phyloP scores from a whole-genome alignment of 2,113 vertebrate genomes.

The Silurus meridionalis region DNA sequence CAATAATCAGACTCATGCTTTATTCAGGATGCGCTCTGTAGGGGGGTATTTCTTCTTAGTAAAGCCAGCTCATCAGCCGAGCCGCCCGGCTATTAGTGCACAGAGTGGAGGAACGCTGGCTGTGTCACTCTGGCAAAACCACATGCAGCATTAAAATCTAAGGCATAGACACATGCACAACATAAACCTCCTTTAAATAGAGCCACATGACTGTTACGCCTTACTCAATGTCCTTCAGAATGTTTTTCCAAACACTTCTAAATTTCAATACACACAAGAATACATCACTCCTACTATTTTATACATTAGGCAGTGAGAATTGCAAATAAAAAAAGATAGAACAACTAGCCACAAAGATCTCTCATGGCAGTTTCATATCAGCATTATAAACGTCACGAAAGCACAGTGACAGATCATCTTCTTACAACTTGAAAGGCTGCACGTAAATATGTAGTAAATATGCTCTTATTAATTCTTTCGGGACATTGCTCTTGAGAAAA shows the following conservation, averaged over 20 bases:
- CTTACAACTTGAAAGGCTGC: too few species aligned
- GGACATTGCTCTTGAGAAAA: too few species aligned
- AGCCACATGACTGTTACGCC: background rate
- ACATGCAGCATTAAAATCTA: slow-evolving; percentile 7
- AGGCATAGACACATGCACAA: background rate
- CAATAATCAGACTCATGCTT: slow-evolving; percentile 49
- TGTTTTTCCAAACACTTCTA: background rate
- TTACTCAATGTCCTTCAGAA: background rate
- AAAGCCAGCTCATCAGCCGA: slow-evolving; percentile 26
- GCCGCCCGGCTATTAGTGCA: slow-evolving; percentile 32
- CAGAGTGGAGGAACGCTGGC: slow-evolving; percentile 25
- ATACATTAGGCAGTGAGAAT: background rate
- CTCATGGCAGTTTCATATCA: background rate
- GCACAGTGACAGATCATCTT: background rate
- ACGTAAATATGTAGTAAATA: too few species aligned
- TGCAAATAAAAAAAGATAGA: background rate
- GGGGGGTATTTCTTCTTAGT: slow-evolving; percentile 35
- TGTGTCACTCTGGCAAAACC: slow-evolving; percentile 30
- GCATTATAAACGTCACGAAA: background rate
- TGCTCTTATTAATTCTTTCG: too few species aligned
- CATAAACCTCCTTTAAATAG: background rate
- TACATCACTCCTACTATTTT: background rate
- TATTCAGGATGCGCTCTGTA: slow-evolving; percentile 40
- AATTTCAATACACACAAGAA: background rate
- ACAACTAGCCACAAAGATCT: background rate